Conservation (phyloP, 2,888 invertebrate genomes). For the Cerastoderma edule region DNA sequence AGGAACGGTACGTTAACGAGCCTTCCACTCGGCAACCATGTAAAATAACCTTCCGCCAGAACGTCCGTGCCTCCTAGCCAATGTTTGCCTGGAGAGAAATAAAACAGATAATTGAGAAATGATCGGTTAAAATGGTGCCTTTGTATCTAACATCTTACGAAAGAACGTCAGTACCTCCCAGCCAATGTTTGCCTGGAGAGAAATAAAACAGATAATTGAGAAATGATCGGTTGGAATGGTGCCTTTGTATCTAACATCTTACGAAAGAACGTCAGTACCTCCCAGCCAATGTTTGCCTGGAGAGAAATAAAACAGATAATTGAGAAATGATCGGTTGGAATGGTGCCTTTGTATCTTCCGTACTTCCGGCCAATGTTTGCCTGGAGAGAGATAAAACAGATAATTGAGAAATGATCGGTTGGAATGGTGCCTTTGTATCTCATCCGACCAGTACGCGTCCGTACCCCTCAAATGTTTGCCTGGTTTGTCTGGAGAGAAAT, state of each 20-base stretch:
- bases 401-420: too few species aligned
- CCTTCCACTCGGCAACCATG: background rate
- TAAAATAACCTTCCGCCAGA: background rate
- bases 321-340: too few species aligned
- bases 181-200: slow-evolving; percentile 19
- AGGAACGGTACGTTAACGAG: background rate
- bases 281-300: slow-evolving; percentile 21
- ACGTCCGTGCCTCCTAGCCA: slow-evolving; percentile 1
- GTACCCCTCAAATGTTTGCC: slow-evolving; percentile 4
- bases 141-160: too few species aligned
- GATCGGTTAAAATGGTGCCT: too few species aligned
- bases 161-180: background rate
- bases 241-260: too few species aligned
- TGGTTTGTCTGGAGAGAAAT: background rate
- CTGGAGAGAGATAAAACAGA: slow-evolving; percentile 6
- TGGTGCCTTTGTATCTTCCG: too few species aligned
- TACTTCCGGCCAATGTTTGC: slow-evolving; percentile 7
- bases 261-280: background rate
- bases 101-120: too few species aligned
- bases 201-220: too few species aligned
- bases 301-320: background rate
- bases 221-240: too few species aligned
- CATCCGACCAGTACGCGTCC: background rate
- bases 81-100: slow-evolving; percentile 6
- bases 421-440: too few species aligned